Evolutionary conservation across 2,113 vertebrate genomes (phyloP).

Genomic region (Trichechus manatus): DNA sequence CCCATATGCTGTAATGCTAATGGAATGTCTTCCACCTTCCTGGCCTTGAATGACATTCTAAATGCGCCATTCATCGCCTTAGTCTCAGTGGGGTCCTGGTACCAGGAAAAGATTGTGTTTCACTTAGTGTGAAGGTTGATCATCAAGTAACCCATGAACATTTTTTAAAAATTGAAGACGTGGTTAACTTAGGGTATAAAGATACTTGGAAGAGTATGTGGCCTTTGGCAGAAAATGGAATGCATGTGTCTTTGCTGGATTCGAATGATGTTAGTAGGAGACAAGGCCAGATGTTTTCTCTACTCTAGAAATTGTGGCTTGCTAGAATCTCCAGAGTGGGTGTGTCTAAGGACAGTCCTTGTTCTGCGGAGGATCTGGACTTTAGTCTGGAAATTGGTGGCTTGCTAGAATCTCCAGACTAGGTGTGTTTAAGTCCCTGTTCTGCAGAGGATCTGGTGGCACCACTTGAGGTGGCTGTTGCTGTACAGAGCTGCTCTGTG

Average conservation of each 20-base stretch:
- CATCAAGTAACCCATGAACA: background rate
- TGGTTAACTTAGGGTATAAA: background rate
- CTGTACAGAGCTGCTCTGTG: background rate
- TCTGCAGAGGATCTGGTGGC: background rate
- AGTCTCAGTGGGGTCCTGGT: background rate
- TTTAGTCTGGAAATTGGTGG: background rate
- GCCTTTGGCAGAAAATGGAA: background rate
- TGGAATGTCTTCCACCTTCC: too few relatives aligned
- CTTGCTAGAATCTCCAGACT: background rate
- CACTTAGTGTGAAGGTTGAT: background rate
- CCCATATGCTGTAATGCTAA: too few relatives aligned
- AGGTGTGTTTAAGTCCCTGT: background rate
- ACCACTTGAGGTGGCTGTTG: fast-evolving
- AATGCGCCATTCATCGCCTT: background rate
- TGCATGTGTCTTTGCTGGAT: background rate
- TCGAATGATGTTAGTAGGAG: background rate
- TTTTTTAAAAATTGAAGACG: background rate
- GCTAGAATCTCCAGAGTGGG: too few relatives aligned
- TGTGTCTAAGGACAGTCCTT: background rate
- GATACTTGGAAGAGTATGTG: too few relatives aligned
- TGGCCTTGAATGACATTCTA: background rate
- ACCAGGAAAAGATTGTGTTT: too few relatives aligned
- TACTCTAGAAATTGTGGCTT: background rate
- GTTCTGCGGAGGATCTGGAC: background rate
- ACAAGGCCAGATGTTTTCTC: background rate